A percentile compares a stretch with the other conserved stretches of the same genome.
phyloP scores from a whole-genome alignment of 2,797 vertebrate species.

The Eulemur rubriventer region DNA sequence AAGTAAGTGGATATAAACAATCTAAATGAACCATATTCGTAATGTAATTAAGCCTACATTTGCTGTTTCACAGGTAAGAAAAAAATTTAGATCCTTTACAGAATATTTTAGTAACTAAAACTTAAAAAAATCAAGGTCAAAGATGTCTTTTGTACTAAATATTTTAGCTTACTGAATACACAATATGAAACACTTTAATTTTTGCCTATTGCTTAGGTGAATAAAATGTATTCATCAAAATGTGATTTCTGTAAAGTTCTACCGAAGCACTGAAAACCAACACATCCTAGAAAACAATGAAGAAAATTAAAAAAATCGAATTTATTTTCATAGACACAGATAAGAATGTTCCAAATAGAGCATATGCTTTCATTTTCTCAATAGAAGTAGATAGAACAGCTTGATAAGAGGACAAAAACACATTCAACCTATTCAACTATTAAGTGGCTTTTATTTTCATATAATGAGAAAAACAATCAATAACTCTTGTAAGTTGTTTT shows the following conservation, averaged over 20 bases:
- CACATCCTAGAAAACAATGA: neutral
- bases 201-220: neutral
- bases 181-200: neutral
- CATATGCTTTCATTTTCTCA: neutral
- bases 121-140: neutral
- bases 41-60: neutral
- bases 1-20: neutral
- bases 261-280: neutral
- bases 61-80: neutral
- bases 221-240: neutral
- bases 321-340: neutral
- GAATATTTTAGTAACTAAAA: neutral
- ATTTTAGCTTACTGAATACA: neutral
- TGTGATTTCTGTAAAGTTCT: neutral
- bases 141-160: neutral
- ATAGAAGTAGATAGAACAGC: too few species aligned
- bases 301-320: neutral
- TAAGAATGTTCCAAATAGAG: neutral
- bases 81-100: neutral
- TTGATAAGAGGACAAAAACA: neutral
- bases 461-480: neutral
- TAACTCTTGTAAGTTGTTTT: neutral
- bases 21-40: neutral
- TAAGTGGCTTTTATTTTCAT: neutral
- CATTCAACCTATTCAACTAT: neutral